Base-by-base conservation (phyloP, 2,113 vertebrate species). In the Coregonus clupeaformis region DNA sequence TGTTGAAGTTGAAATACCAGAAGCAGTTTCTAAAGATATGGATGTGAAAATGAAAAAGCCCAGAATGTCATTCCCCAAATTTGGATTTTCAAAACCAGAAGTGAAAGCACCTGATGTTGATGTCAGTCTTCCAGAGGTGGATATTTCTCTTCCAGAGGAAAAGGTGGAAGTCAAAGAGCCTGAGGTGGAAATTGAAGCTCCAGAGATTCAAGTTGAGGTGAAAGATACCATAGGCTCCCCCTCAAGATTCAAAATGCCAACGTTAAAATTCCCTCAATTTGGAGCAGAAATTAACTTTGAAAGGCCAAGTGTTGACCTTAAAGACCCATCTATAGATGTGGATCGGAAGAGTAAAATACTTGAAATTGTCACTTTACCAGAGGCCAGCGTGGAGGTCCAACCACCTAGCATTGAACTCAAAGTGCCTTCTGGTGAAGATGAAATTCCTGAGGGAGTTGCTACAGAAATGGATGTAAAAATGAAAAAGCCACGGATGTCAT, bases 201-300 rank as follows among this genome's bases (percentile, higher is more conserved):
- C 78, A 47, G 81, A 83, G 22, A 69, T 11, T 63, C 80, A 88
- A 25, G 16, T 74, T 64, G 25, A 75, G 20, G 29, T 68, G n/a
- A 67, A 73, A 55, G 11, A 22, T 57, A 60, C 24, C 16, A 71
- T 0, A 57, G 80, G 5, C 80, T 27, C 27, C 2, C 27, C 27
- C 69, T 79, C 64, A 59, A 85, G 83, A 76, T 87, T 83, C 65
- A 89, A 86, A 67, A 72, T 87, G 72, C 83, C 85, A 2, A 69
- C n/a, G 18, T 68, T 70, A 18, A 79, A 81, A 79, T 7, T 82
- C 5, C 72, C 74, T 3, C 70, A 71, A 71, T 60, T 59, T 80
- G 80, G 57, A 72, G 22, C 13, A 16, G 29, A 2, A 59, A 5
- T 25, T 27, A 22, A 65, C 25, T 4, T 63, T 59, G 70, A 69